Evolutionary conservation across 2,113 vertebrate genomes (phyloP), one percentile per base, ranked within the genome.

Genomic region (Callochromis pleurospilus): DNA sequence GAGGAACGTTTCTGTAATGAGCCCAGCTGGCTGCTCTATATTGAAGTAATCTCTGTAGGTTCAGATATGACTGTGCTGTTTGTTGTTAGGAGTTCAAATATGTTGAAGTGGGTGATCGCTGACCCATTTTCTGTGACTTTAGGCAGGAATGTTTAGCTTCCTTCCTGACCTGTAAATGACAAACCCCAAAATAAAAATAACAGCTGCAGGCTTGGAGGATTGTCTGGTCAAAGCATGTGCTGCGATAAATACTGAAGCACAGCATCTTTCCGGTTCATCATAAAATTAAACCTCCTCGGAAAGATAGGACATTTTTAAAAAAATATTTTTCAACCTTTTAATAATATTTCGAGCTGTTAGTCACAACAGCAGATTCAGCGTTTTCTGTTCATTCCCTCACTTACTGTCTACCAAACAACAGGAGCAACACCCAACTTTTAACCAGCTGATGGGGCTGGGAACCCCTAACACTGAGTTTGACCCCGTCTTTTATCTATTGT

Each of bases 101-200:
- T 85, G 84, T 83, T 62, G 73, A 51, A 85, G 13, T 7, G 24
- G 42, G 73, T 82, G 42, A 85, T 88, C 2, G n/a, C 75, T 90
- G 87, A 90, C 90, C 90, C 82, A 89, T 77, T 91, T 94, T 90
- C 79, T 80, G 45, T 81, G 90, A 88, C 91, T 91, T 83, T 87
- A 87, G 90, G 87, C 83, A 81, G 84, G 45, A 14, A 51, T 86
- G 89, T 89, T 89, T 89, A 88, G 65, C 87, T 90, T 79, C 55
- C 70, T 89, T 84, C 40, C 82, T 91, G 93, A 95, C 88, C 91
- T 92, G 94, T 88, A 92, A 93, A 89, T 92, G 77, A 88, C 90
- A 92, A 89, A 91, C 54, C 83, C 49, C 45, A 86, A 81, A 93
- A 91, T 87, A 86, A 90, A 88, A 91, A 92, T 65, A 86, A 91